phyloP scores from a whole-genome alignment of 2,888 invertebrate genomes.

The Caenorhabditis sp. region DNA sequence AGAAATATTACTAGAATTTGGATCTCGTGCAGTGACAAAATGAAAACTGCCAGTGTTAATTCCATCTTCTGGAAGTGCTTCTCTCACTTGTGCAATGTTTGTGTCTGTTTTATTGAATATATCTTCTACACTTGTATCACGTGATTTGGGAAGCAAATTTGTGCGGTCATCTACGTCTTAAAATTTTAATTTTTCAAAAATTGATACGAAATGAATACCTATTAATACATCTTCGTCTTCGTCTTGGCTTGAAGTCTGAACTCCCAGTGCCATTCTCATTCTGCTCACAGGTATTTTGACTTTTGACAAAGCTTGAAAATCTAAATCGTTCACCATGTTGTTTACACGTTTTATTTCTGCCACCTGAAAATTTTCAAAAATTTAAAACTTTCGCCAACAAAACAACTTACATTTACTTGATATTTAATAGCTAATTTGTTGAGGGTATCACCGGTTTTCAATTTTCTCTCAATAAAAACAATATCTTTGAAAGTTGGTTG shows the following conservation, averaged over 20 bases:
- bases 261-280: conserved; percentile 52
- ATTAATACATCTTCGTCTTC: conserved; percentile 21
- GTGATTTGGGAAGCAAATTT: conserved; percentile 22
- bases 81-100: conserved; percentile 53
- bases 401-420: conserved; percentile 60
- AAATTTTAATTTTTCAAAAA: neutral
- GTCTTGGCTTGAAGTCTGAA: conserved; percentile 37
- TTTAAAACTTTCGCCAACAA: neutral
- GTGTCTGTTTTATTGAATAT: conserved; percentile 65
- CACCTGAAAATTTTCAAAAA: neutral
- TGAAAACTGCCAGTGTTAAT: conserved; percentile 55
- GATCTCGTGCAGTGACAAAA: conserved; percentile 67
- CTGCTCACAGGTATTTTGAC: conserved; percentile 65
- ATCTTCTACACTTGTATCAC: conserved; percentile 59
- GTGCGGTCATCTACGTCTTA: conserved; percentile 37
- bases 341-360: conserved; percentile 67
- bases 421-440: conserved; percentile 66
- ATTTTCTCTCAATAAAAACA: conserved; percentile 59
- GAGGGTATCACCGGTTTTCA: conserved; percentile 65
- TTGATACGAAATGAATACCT: no score
- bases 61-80: conserved; percentile 48
- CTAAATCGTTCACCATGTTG: conserved; percentile 64
- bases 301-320: conserved; percentile 56
- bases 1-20: conserved; percentile 43
- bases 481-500: conserved; percentile 48